These are phyloP conservation scores for Erannis defoliaria DNA, from an alignment of 2,888 invertebrate genomes.

Conservation along the genomic window DNA sequence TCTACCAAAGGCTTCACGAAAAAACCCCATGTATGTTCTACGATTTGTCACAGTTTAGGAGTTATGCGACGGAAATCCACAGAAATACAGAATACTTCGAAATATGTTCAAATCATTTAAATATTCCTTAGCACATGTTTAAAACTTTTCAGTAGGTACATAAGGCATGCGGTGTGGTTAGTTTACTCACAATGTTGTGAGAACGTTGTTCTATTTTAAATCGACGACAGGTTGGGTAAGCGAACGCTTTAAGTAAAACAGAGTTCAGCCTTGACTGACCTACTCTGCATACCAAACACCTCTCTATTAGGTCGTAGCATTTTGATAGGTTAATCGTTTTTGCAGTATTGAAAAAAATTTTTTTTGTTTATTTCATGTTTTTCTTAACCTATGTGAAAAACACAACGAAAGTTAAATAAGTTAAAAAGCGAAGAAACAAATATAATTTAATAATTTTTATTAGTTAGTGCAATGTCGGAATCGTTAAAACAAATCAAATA, in stretches of 20 bases:
- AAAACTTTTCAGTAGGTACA: background rate
- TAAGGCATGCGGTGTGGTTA: slow-evolving; percentile 35
- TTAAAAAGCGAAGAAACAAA: too few species aligned
- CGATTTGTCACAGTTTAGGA: too few species aligned
- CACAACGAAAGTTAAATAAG: too few species aligned
- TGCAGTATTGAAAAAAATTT: background rate
- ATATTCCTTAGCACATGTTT: background rate
- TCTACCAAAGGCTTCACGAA: too few species aligned
- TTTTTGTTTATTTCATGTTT: too few species aligned
- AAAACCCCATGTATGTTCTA: too few species aligned
- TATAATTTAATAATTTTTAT: too few species aligned
- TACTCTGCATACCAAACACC: slow-evolving; percentile 45
- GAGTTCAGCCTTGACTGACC: slow-evolving; percentile 46
- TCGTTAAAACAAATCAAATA: too few species aligned
- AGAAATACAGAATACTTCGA: background rate
- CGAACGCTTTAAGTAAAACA: slow-evolving; percentile 36
- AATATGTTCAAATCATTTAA: background rate
- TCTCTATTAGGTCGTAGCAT: slow-evolving; percentile 44
- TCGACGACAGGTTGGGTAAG: slow-evolving; percentile 47
- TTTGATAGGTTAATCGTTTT: slow-evolving; percentile 37
- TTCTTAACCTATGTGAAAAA: too few species aligned
- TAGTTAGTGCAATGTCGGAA: too few species aligned
- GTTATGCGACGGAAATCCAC: too few species aligned
- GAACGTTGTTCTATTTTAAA: slow-evolving; percentile 44
- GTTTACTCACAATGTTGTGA: slow-evolving; percentile 45